phyloP scores from a whole-genome alignment of 2,888 invertebrate species.

The Drosophila buzzatii region DNA sequence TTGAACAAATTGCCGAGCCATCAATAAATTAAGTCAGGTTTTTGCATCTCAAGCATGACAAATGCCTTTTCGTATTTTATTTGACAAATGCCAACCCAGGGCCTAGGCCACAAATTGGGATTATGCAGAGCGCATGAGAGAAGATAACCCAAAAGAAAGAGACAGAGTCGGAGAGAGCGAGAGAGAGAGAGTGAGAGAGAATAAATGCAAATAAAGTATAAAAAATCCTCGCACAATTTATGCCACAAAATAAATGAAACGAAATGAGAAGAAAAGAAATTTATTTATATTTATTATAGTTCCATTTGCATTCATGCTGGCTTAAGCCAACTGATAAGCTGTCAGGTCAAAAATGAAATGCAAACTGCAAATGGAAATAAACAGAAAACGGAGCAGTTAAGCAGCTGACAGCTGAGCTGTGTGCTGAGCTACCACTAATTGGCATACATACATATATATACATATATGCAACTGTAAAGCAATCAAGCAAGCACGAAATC shows the following conservation, averaged over 20 bases:
- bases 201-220: slow-evolving; percentile 2
- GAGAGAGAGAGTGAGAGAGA: background rate
- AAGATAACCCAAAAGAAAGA: slow-evolving; percentile 4
- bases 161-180: background rate
- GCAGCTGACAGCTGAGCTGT: slow-evolving; percentile 19
- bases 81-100: slow-evolving; percentile 37
- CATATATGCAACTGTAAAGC: slow-evolving; percentile 20
- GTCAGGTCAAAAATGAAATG: slow-evolving; percentile 24
- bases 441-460: slow-evolving; percentile 50
- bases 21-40: slow-evolving; percentile 43
- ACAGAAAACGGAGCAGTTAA: background rate
- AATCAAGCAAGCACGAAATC: slow-evolving; percentile 27
- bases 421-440: slow-evolving; percentile 49
- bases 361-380: slow-evolving; percentile 28
- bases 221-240: slow-evolving; percentile 21
- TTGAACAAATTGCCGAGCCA: slow-evolving; percentile 22
- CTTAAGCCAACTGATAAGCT: slow-evolving; percentile 27
- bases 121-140: slow-evolving; percentile 32
- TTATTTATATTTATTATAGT: slow-evolving; percentile 35
- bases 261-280: slow-evolving; percentile 21
- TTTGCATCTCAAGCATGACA: slow-evolving; percentile 29
- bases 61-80: slow-evolving; percentile 39
- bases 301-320: slow-evolving; percentile 14
- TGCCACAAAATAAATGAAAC: slow-evolving; percentile 28
- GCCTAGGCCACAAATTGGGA: slow-evolving; percentile 39